Conservation (phyloP, 2,888 invertebrate species). For the Sinelater perroti region DNA sequence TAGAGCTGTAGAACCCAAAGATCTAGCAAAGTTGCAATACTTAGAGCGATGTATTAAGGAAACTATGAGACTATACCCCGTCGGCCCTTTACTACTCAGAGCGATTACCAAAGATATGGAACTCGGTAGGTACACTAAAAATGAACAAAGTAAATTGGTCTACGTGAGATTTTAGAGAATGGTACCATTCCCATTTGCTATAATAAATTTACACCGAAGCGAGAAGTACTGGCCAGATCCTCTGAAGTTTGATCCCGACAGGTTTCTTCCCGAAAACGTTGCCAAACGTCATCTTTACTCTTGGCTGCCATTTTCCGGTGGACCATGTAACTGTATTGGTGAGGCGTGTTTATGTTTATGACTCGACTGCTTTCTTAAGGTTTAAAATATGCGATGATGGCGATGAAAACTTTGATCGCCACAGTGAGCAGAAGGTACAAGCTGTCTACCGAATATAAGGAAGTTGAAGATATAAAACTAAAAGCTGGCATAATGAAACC, state of each 20-base stretch:
- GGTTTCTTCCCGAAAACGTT: constrained; percentile 20
- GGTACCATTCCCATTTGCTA: constrained; percentile 5
- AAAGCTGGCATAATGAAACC: no score
- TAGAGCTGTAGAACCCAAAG: constrained; percentile 59
- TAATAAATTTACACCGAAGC: constrained; percentile 14
- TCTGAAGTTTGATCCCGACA: constrained; percentile 23
- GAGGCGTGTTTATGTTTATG: no score
- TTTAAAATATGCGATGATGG: constrained; percentile 60
- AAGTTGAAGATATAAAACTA: constrained; percentile 45
- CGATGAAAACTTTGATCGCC: constrained; percentile 58
- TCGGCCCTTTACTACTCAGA: constrained; percentile 45
- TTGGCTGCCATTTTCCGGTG: constrained; percentile 28
- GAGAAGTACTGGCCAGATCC: constrained; percentile 29
- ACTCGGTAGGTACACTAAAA: constrained; percentile 6
- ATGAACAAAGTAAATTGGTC: no score
- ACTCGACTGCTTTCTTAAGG: no score
- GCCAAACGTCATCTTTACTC: constrained; percentile 25
- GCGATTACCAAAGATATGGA: constrained; percentile 24
- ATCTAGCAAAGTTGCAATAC: constrained; percentile 64
- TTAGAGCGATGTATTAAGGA: constrained; percentile 67
- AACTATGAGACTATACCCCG: constrained; percentile 62
- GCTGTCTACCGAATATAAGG: constrained; percentile 47
- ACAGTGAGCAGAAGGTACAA: constrained; percentile 55
- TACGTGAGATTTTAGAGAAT: constrained; percentile 12
- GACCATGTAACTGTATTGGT: constrained; percentile 28